These are phyloP conservation scores for Tanaodytes sp. DNA, from an alignment of 2,888 invertebrate genomes.

Conservation along the genomic window DNA sequence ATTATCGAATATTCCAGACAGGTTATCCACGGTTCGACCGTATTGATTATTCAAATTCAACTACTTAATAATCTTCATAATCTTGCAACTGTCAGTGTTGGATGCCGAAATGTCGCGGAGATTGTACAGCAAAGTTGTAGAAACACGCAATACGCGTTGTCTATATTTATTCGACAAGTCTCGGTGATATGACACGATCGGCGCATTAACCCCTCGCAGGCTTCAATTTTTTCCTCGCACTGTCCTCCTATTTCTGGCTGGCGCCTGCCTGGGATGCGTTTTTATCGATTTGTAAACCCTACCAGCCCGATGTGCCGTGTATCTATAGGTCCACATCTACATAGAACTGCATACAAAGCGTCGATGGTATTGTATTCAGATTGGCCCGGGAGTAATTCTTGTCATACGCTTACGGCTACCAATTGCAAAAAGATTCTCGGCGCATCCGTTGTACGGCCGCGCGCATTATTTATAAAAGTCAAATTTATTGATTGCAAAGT, in stretches of 20 bases:
- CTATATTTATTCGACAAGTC: conserved; percentile 69
- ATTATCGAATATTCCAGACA: too few relatives aligned
- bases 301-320: conserved; percentile 64
- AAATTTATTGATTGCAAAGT: conserved; percentile 26
- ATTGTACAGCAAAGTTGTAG: too few relatives aligned
- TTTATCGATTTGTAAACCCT: conserved; percentile 73
- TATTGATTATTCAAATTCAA: too few relatives aligned
- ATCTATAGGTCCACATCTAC: conserved; percentile 60
- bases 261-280: conserved; percentile 73
- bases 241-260: conserved; percentile 64
- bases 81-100: too few relatives aligned
- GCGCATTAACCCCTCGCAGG: conserved; percentile 71
- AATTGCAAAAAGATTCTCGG: conserved; percentile 50
- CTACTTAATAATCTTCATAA: too few relatives aligned
- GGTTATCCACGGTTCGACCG: too few relatives aligned
- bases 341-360: conserved; percentile 62
- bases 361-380: conserved; percentile 71
- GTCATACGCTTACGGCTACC: conserved; percentile 58
- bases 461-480: conserved; percentile 43
- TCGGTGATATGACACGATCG: conserved; percentile 72
- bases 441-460: conserved; percentile 28
- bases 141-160: conserved; percentile 4
- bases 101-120: too few relatives aligned
- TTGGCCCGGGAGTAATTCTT: conserved; percentile 70
- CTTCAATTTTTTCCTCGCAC: conserved; percentile 68